Evolutionary conservation across 92 coral and sea anemone genomes (phyloP).

Genomic region (Desmophyllum pertusum): DNA sequence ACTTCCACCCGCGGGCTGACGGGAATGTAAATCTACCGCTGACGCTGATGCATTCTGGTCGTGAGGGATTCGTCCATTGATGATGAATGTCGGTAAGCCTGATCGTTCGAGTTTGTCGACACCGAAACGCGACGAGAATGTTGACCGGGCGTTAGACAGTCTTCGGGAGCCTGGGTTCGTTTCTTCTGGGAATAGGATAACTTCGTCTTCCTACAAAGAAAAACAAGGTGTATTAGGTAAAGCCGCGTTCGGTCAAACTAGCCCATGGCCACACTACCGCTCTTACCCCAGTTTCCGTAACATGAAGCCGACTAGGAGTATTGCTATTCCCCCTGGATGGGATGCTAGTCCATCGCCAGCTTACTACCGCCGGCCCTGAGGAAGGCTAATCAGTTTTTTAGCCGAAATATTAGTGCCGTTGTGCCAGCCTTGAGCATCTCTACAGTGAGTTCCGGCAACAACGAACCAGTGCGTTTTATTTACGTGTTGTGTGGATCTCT

Average conservation of each 20-base stretch:
- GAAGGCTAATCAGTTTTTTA: too few relatives aligned
- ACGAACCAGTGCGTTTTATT: too few relatives aligned
- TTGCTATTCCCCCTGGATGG: too few relatives aligned
- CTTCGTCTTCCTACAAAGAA: conserved; percentile 31
- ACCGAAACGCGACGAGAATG: conserved; percentile 35
- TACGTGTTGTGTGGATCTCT: too few relatives aligned
- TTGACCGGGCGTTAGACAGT: conserved; percentile 45
- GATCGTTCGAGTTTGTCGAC: conserved; percentile 41
- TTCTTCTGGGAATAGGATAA: conserved; percentile 3
- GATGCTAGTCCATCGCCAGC: too few relatives aligned
- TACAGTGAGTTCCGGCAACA: too few relatives aligned
- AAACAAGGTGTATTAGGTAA: background rate
- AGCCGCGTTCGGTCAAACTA: background rate
- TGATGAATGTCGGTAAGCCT: conserved; percentile 35
- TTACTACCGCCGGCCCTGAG: too few relatives aligned
- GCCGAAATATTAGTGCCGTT: too few relatives aligned
- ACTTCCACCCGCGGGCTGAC: conserved; percentile 10
- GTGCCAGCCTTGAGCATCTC: too few relatives aligned
- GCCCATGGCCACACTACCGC: too few relatives aligned
- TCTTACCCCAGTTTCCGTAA: too few relatives aligned
- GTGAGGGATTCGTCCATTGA: conserved; percentile 37
- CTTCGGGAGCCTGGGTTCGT: conserved; percentile 8
- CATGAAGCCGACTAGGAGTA: too few relatives aligned
- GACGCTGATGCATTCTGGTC: conserved; percentile 11
- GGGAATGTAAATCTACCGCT: conserved; percentile 9